A percentile compares a stretch with the other conserved stretches of the same genome.
Conservation (phyloP, 2,113 vertebrate genomes). For the Myrmecophaga tridactyla region DNA sequence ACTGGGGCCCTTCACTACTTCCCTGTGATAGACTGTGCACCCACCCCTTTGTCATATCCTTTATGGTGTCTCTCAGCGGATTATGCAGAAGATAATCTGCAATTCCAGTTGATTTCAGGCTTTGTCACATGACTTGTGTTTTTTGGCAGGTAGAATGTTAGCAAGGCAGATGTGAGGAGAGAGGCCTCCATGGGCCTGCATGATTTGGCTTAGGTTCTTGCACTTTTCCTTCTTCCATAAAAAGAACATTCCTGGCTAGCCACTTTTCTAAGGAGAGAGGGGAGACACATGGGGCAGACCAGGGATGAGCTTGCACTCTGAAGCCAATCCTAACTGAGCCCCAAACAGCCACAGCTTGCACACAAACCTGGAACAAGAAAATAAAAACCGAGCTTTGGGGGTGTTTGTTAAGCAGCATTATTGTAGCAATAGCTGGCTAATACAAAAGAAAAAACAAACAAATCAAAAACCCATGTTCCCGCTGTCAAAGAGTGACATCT, state of each 20-base stretch:
- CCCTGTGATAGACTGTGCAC: accelerated
- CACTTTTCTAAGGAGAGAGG: background rate
- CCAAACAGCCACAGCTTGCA: background rate
- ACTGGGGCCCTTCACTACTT: background rate
- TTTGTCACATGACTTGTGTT: background rate
- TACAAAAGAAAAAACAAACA: background rate
- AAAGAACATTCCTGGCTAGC: accelerated
- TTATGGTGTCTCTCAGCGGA: background rate
- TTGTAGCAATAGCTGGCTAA: background rate
- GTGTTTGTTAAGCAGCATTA: background rate
- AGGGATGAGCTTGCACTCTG: background rate
- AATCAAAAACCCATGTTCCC: background rate
- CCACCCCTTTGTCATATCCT: background rate
- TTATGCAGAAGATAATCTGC: accelerated
- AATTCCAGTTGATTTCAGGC: background rate
- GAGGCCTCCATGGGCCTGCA: background rate
- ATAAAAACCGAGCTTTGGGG: background rate
- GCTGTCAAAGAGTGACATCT: no score
- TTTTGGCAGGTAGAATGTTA: background rate
- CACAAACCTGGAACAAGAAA: background rate
- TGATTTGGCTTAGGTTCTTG: background rate
- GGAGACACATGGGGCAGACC: no score
- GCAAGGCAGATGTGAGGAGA: background rate
- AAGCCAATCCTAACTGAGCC: background rate
- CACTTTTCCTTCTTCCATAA: background rate